A percentile compares a stretch with the other conserved stretches of the same genome.
phyloP scores from a whole-genome alignment of 2,797 vertebrate genomes.

The Antennarius maculatus region DNA sequence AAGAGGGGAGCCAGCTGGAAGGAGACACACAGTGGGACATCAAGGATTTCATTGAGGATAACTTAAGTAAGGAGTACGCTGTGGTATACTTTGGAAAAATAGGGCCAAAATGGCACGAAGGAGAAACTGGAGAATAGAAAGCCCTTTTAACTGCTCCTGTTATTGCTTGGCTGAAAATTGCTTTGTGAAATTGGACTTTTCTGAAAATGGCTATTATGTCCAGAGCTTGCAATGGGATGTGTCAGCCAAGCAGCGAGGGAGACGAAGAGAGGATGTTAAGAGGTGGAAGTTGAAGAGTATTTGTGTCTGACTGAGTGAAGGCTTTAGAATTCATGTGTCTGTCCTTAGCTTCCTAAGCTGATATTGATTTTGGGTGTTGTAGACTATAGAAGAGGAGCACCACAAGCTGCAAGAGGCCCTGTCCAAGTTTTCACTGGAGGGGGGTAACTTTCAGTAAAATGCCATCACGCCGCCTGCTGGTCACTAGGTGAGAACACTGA shows the following conservation, averaged over 20 bases:
- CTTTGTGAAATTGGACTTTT: conserved; percentile 75
- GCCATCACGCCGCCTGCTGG: conserved; percentile 66
- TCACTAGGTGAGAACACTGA: conserved; percentile 63
- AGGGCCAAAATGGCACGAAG: conserved; percentile 68
- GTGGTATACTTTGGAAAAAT: conserved; percentile 64
- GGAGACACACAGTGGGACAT: conserved; percentile 35
- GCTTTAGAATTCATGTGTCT: conserved; percentile 9
- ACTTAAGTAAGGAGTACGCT: conserved; percentile 66
- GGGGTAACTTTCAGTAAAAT: conserved; percentile 75
- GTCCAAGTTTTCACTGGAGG: conserved; percentile 77
- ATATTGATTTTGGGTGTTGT: conserved; percentile 70
- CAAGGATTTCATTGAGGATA: conserved; percentile 59
- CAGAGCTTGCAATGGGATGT: conserved; percentile 67
- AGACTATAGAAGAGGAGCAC: conserved; percentile 81
- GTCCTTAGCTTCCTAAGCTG: conserved; percentile 49
- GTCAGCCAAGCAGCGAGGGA: conserved; percentile 65
- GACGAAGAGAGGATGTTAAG: conserved; percentile 70
- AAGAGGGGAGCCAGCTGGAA: conserved; percentile 50
- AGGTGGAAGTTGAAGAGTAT: conserved; percentile 48
- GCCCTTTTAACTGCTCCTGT: conserved; percentile 72
- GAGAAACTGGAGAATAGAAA: conserved; percentile 71
- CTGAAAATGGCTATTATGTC: conserved; percentile 77
- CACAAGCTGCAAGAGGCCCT: conserved; percentile 79
- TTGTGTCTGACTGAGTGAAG: conserved; percentile 15
- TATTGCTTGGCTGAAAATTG: conserved; percentile 74